Conservation (phyloP, 2,113 vertebrate species). For the Trachemys scripta region DNA sequence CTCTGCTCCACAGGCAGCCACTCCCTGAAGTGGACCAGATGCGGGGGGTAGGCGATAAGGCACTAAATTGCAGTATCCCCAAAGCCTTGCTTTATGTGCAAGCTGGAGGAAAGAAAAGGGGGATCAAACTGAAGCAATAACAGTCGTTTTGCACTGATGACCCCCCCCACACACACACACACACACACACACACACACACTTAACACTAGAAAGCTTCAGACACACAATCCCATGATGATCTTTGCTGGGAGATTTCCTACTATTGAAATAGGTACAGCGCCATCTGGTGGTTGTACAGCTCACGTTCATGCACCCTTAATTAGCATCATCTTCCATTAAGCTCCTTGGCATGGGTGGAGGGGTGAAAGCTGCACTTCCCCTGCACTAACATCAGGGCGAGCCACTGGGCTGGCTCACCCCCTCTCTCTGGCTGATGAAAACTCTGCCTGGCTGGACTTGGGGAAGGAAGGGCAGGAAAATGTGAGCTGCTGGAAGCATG, state of each 20-base stretch:
- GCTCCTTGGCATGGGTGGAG: fast-evolving
- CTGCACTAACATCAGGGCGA: neutral
- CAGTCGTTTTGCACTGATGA: neutral
- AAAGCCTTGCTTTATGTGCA: neutral
- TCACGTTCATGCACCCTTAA: neutral
- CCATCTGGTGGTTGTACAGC: constrained; percentile 53
- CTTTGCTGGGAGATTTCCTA: neutral
- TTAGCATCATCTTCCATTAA: neutral
- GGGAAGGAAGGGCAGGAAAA: neutral
- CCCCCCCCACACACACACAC: too few species aligned
- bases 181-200: too few species aligned
- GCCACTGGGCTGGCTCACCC: neutral
- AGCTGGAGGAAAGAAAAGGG: neutral
- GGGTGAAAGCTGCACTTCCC: neutral
- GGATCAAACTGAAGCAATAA: neutral
- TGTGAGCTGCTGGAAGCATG: neutral
- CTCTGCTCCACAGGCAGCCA: neutral
- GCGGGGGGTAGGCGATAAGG: neutral
- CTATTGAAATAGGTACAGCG: constrained; percentile 20
- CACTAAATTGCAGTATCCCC: neutral
- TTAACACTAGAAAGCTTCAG: neutral
- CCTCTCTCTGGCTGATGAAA: neutral
- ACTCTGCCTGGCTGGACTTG: neutral
- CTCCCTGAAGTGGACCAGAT: neutral
- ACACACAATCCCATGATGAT: too few species aligned